Evolutionary conservation across 2,888 invertebrate species (phyloP), one percentile per base, ranked within the genome.

Genomic region (Vandiemenella viatica): DNA sequence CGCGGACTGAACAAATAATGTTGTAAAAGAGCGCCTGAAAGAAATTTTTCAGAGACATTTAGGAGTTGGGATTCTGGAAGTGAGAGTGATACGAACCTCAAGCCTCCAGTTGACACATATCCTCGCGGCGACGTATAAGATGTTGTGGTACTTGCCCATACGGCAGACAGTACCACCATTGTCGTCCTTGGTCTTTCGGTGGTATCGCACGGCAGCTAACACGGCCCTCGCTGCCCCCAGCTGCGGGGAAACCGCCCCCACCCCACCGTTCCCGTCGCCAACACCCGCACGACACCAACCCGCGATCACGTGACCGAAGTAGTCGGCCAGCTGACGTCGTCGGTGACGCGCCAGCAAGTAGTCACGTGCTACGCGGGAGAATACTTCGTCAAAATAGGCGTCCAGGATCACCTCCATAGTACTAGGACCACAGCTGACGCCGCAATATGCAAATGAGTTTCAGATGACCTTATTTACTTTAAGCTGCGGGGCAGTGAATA

Each of bases 111-210:
- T 84, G 66, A 80, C 86, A 40, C 84, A 81, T 38, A 88, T 66
- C 63, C 85, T 83, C 58, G 83, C 72, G 0, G 83, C 86, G n/a
- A 89, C 76, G 63, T 88, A 88, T 0, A 89, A 70, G 4, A 89
- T 74, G 60, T 88, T 84, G 65, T 89, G 89, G 61, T 80, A 86
- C 65, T 88, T 88, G 32, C 88, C 88, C 76, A 88, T 80, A 43
- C 83, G 72, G 59, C 89, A 89, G 0, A 88, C 78, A 37, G 74
- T 72, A 0, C 80, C 79, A 60, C 83, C 84, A 40, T 77, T 74
- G 50, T 76, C 74, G 43, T 67, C 71, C 56, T 77, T 76, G 32
- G 32, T 13, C 32, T 32, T 32, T n/a, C 32, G 2, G 61, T 85
- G 84, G 59, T 77, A 82, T 20, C 73, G 71, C 1, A 83, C 62